These are phyloP conservation scores for Drosophila funebris DNA, from an alignment of 1,140 invertebrate species.

Conservation along the genomic window DNA sequence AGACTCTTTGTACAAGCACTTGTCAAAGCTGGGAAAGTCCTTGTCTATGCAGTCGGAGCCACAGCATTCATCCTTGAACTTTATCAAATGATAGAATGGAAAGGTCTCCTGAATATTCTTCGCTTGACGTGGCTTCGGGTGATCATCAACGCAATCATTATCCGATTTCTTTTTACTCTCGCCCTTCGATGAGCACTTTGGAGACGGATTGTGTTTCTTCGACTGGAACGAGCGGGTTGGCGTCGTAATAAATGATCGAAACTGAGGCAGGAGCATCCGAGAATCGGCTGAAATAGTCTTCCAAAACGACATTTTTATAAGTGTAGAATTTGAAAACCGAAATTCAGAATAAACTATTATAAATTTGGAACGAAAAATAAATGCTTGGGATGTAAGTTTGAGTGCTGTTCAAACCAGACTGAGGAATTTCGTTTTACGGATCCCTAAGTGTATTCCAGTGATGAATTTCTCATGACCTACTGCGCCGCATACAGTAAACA, in stretches of 20 bases:
- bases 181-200: not conserved
- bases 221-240: not conserved
- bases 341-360: not conserved
- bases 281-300: not conserved
- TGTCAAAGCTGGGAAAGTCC: constrained; percentile 19
- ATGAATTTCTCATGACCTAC: not conserved
- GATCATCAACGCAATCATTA: not conserved
- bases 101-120: constrained; percentile 4
- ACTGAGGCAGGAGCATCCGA: not conserved
- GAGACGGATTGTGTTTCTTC: not conserved
- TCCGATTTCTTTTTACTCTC: not conserved
- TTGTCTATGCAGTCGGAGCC: not conserved
- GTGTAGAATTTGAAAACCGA: not conserved
- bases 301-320: not conserved
- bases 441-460: not conserved
- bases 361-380: not conserved
- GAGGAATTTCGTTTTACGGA: not conserved
- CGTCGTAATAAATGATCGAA: not conserved
- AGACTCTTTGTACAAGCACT: constrained; percentile 31
- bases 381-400: not conserved
- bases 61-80: constrained; percentile 29
- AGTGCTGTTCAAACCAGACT: constrained; percentile 6
- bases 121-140: not conserved
- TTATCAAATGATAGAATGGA: constrained; percentile 37
- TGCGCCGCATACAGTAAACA: too few relatives aligned